Evolutionary conservation across 1,140 invertebrate genomes (phyloP), one percentile per base, ranked within the genome.

Genomic region (Metaphire vulgaris): DNA sequence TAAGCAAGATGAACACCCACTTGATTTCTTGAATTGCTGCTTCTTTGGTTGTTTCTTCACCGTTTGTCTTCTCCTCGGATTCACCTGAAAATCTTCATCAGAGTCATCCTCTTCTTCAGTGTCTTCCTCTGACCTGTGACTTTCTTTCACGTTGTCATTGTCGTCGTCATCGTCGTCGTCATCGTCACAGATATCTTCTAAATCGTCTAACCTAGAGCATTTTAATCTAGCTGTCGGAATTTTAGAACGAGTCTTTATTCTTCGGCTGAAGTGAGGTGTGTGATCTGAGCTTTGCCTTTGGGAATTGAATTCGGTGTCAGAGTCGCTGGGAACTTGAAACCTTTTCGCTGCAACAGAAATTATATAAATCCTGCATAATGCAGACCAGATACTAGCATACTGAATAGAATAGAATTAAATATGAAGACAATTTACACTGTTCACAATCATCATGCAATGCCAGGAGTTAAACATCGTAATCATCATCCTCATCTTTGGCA

Each of bases 141-240:
- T 70, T 16, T 33, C 68, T 33, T 72, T 67, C 34, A 72, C 41
- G 28, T 71, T 41, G 0, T 77, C 34, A 0, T 75, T 67, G 2
- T 76, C 79, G 21, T 76, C 76, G 26, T 74, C 74, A 66, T 78
- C 72, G 14, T 79, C 79, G n/a, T 78, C 79, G 21, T 74, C 69
- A 2, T 77, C 73, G 31, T 79, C 68, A n/a, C 30, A 12, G 16
- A 14, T 29, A 72, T 31, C 70, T 6, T 72, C 70, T n/a, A 26
- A 31, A 1, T 73, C 72, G 6, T 73, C 33, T 1, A 21, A 32
- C 16, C 41, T 34, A 30, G 26, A 21, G 21, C 21, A 56, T 21
- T 56, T 56, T 21, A 56, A 56, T 21, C 41, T 56, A 6, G 6
- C 21, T 56, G 41, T 21, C 41, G 41, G 41, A 21, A 56, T 21